phyloP scores from a whole-genome alignment of 37 sponge, comb jelly and placozoan genomes.

The Chondrosia reniformis region DNA sequence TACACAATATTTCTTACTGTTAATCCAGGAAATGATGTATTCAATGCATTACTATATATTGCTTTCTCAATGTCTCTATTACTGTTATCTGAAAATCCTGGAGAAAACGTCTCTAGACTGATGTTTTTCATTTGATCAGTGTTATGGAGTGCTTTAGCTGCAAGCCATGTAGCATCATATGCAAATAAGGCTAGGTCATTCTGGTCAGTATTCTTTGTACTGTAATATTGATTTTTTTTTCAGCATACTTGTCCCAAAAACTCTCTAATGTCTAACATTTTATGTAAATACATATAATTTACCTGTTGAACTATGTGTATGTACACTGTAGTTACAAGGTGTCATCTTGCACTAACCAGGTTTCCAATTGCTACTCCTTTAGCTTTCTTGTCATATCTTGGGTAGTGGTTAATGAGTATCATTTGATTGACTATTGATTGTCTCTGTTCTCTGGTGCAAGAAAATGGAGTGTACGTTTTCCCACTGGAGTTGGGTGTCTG shows the following conservation, averaged over 20 bases:
- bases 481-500: not conserved
- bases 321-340: too few species aligned
- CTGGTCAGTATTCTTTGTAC: not conserved
- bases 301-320: too few species aligned
- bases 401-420: not conserved
- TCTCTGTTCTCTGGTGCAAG: not conserved
- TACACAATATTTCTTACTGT: too few species aligned
- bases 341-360: not conserved
- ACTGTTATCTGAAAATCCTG: too few species aligned
- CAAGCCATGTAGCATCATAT: conserved; percentile 60
- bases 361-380: not conserved
- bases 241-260: not conserved
- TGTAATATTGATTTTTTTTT: too few species aligned
- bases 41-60: not conserved
- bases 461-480: not conserved
- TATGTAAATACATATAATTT: not conserved
- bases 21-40: not conserved
- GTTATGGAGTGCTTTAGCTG: conserved; percentile 43
- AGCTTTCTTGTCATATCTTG: not conserved
- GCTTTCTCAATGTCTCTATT: too few species aligned
- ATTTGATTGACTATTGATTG: not conserved
- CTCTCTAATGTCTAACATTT: not conserved
- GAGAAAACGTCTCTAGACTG: too few species aligned
- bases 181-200: not conserved
- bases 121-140: too few species aligned